A percentile compares a stretch with the other conserved stretches of the same genome.
Conservation (phyloP, 2,113 vertebrate species). For the Chaetodon trifascialis region DNA sequence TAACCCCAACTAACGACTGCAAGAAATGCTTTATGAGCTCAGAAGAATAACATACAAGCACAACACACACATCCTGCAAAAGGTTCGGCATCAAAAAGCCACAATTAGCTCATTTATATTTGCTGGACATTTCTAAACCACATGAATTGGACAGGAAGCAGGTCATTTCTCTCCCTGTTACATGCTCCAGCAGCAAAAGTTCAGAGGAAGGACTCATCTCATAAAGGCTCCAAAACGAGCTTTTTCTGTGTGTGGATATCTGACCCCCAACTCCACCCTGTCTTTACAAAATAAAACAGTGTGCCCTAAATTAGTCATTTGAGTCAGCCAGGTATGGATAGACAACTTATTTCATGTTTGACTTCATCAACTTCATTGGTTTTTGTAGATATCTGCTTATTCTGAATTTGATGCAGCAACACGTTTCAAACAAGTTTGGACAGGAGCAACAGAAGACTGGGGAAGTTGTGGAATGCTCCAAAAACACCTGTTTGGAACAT, state of each 20-base stretch:
- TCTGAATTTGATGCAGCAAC: too few species aligned
- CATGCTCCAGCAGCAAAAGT: constrained; percentile 61
- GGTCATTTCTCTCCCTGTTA: constrained; percentile 78
- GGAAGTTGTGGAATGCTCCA: too few species aligned
- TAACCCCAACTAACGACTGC: constrained; percentile 78
- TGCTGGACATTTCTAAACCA: constrained; percentile 82
- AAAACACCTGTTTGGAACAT: too few species aligned
- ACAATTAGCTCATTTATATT: constrained; percentile 83
- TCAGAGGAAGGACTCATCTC: constrained; percentile 69
- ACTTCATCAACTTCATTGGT: too few species aligned
- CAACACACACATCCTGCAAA: constrained; percentile 38
- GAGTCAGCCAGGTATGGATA: background rate
- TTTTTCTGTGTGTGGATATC: constrained; percentile 26
- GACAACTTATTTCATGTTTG: too few species aligned
- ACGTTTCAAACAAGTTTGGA: too few species aligned
- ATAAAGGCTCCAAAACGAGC: constrained; percentile 30
- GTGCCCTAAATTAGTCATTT: constrained; percentile 11
- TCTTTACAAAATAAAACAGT: background rate
- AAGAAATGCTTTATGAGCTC: constrained; percentile 81
- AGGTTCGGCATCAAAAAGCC: constrained; percentile 84
- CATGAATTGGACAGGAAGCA: constrained; percentile 81
- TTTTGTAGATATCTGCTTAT: too few species aligned
- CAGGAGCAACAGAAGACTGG: too few species aligned
- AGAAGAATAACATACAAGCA: constrained; percentile 75
- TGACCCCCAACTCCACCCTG: background rate